phyloP scores from a whole-genome alignment of 1,140 invertebrate genomes.

The Ridgeia piscesae region DNA sequence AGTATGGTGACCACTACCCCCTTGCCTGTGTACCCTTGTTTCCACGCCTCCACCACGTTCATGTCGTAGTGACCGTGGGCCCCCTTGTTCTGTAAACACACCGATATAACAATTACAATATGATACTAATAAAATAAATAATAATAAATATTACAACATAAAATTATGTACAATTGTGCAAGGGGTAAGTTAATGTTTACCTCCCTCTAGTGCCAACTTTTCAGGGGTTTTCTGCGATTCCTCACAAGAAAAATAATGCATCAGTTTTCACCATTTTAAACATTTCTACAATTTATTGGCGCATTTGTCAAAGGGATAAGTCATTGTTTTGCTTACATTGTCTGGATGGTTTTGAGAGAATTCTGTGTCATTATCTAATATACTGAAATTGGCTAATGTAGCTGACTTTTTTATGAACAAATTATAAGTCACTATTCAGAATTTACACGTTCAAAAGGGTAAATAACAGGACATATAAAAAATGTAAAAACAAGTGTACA shows the following conservation, averaged over 20 bases:
- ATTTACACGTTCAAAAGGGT: not conserved
- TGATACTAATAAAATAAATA: not conserved
- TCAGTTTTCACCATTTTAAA: too few species aligned
- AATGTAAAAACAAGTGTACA: not conserved
- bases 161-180: too few species aligned
- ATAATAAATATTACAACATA: not conserved
- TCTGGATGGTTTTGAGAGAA: too few species aligned
- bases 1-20: conserved; percentile 55
- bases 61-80: conserved; percentile 38
- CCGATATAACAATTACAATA: not conserved
- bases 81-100: not conserved
- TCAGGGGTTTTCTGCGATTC: too few species aligned
- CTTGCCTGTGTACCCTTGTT: conserved; percentile 51
- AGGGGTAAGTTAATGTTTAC: too few species aligned
- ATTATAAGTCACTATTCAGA: not conserved
- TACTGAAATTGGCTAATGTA: not conserved
- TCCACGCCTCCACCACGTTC: conserved; percentile 58
- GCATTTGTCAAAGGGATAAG: too few species aligned
- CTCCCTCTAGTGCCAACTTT: too few species aligned
- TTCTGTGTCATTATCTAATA: too few species aligned
- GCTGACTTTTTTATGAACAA: not conserved
- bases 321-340: too few species aligned
- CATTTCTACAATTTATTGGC: too few species aligned
- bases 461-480: not conserved
- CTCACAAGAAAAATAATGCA: too few species aligned